Conservation (phyloP, 2,113 vertebrate genomes). For the Apteryx owenii region DNA sequence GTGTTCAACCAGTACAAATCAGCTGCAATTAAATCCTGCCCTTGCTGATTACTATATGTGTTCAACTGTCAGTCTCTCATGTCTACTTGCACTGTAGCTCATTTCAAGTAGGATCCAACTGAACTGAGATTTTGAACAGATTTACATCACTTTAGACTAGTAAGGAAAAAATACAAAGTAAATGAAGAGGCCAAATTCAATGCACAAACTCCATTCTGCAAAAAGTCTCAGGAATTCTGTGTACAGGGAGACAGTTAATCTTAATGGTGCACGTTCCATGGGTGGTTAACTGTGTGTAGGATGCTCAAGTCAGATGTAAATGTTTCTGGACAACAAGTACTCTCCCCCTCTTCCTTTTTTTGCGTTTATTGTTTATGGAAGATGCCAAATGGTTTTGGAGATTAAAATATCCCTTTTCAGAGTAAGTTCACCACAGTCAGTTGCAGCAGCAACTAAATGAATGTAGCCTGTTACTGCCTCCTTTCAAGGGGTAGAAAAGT, state of each 20-base stretch:
- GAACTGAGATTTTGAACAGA: not conserved
- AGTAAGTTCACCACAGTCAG: not conserved
- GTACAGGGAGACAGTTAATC: not conserved
- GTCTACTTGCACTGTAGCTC: not conserved
- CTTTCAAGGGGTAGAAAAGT: not conserved
- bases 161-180: rapidly evolving
- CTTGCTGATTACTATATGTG: not conserved
- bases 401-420: not conserved
- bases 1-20: constrained; percentile 62
- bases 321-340: not conserved
- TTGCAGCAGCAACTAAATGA: not conserved
- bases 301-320: not conserved
- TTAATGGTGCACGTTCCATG: not conserved
- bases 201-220: not conserved
- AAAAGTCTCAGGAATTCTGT: rapidly evolving
- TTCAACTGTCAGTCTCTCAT: constrained; percentile 24
- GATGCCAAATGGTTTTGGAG: not conserved
- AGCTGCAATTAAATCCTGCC: constrained; percentile 48
- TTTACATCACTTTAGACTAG: not conserved
- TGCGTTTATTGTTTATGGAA: not conserved
- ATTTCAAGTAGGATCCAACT: constrained; percentile 10
- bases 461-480: not conserved
- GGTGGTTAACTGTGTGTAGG: not conserved
- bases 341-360: rapidly evolving
- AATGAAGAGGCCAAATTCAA: not conserved